Base-by-base conservation (phyloP, 2,888 invertebrate genomes). In the Scaptomyza parva region DNA sequence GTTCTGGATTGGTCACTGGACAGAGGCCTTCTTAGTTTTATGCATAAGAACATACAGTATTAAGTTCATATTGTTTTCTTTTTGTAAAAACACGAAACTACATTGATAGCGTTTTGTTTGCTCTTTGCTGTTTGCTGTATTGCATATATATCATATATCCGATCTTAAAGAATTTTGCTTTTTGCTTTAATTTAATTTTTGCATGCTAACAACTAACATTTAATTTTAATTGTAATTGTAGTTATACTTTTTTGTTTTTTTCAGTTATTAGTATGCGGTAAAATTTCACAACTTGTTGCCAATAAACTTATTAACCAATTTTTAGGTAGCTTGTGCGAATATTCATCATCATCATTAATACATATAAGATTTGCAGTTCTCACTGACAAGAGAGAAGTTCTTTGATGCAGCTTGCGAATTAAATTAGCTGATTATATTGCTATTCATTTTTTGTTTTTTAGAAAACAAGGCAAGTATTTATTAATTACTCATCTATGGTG, bases 251-350 rank as follows among this genome's bases (percentile, higher is more conserved):
- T 48, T 20, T 2, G 35, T 22, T 20, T 18, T 33, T 33, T 33
- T 20, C 14, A n/a, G n/a, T 22, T 22, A 11, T 60, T 57, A 50
- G 45, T 57, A 50, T 30, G 28, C 37, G 30, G 64, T 72, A 57
- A 65, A 65, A 65, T 66, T 78, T 83, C 77, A 83, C 80, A 81
- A 79, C 70, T 66, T 85, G 45, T 60, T 68, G 76, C 87, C 87
- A 86, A 86, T 86, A 39, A 75, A 70, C 67, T 79, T 77, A 80
- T 71, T 59, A 66, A 71, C 64, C 81, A 71, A 86, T 86, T 74
- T 86, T 71, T 63, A 80, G 81, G 86, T 86, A 86, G 84, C 86
- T 77, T 80, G 86, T 83, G 84, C 76, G 76, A 70, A 76, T 64
- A 76, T 66, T 76, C 70, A 64, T 70, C 58, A 65, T n/a, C n/a